Percentiles rank a stretch among this genome's conserved stretches.
These are phyloP conservation scores for Pseudopleuronectes americanus DNA, from an alignment of 2,797 vertebrate genomes.

Conservation along the genomic window DNA sequence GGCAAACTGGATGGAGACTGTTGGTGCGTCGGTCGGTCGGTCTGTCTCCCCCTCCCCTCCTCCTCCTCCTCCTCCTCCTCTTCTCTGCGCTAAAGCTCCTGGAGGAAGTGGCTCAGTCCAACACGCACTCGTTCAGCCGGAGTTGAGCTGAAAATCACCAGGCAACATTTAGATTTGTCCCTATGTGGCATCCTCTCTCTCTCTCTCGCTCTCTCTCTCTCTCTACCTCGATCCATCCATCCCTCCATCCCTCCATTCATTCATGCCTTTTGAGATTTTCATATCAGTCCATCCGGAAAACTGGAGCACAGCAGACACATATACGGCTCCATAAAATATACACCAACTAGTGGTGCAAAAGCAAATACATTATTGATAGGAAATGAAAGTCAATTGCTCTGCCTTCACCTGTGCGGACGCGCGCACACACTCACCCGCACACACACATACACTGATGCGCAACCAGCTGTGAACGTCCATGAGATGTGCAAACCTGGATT, in stretches of 20 bases:
- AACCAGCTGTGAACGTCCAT: too few species aligned
- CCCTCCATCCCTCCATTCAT: neutral
- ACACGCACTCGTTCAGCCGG: conserved; percentile 2
- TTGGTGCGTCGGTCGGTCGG: conserved; percentile 39
- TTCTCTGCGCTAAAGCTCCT: conserved; percentile 72
- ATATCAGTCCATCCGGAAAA: conserved; percentile 35
- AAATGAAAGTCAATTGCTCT: conserved; percentile 23
- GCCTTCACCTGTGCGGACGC: neutral
- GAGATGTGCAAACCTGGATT: too few species aligned
- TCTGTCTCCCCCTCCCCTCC: conserved; percentile 21
- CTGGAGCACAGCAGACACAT: conserved; percentile 17
- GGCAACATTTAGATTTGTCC: conserved; percentile 9
- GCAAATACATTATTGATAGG: conserved; percentile 14
- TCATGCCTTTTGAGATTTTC: conserved; percentile 20
- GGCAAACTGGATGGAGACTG: conserved; percentile 74
- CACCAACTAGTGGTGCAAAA: conserved; percentile 20
- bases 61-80: conserved; percentile 20
- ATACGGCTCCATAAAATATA: conserved; percentile 4
- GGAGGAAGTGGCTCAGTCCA: conserved; percentile 45
- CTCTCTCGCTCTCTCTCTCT: too few species aligned
- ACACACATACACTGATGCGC: too few species aligned
- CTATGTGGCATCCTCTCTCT: neutral
- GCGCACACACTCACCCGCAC: too few species aligned
- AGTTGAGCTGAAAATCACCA: conserved; percentile 33
- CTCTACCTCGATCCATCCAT: too few species aligned